Conservation (phyloP, 2,797 vertebrate species). For the Meda fulgida region DNA sequence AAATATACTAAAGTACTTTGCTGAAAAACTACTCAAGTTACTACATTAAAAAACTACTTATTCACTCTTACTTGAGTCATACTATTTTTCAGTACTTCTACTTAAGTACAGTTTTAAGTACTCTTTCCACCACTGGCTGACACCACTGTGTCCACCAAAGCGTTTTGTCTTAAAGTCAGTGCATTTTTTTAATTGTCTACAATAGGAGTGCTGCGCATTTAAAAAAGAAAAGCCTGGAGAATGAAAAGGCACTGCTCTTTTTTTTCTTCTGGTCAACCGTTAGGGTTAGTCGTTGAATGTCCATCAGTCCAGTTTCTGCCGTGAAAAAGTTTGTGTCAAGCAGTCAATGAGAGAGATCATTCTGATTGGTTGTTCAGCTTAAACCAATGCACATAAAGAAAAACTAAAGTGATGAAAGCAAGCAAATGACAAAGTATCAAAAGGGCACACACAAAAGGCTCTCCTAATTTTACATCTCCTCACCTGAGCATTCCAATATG, state of each 20-base stretch:
- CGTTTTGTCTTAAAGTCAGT: neutral
- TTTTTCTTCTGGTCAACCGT: neutral
- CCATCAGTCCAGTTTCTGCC: neutral
- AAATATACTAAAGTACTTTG: too few relatives aligned
- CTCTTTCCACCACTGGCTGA: too few relatives aligned
- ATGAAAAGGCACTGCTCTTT: neutral
- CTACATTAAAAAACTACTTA: too few relatives aligned
- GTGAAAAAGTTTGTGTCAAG: too few relatives aligned
- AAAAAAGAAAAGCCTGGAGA: neutral
- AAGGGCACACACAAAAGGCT: too few relatives aligned
- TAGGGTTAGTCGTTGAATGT: neutral
- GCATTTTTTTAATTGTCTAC: neutral
- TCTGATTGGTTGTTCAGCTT: neutral
- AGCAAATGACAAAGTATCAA: neutral
- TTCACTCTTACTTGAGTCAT: too few relatives aligned
- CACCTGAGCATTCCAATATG: neutral
- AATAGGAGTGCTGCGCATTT: neutral
- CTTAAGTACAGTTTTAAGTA: too few relatives aligned
- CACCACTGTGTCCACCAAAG: neutral
- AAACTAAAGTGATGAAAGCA: neutral
- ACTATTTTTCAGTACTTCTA: too few relatives aligned
- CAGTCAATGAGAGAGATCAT: neutral
- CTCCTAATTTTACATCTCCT: neutral
- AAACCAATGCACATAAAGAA: neutral
- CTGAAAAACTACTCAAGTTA: too few relatives aligned